These are phyloP conservation scores for Loripinus fragilis DNA, from an alignment of 2,888 invertebrate genomes.

Conservation along the genomic window DNA sequence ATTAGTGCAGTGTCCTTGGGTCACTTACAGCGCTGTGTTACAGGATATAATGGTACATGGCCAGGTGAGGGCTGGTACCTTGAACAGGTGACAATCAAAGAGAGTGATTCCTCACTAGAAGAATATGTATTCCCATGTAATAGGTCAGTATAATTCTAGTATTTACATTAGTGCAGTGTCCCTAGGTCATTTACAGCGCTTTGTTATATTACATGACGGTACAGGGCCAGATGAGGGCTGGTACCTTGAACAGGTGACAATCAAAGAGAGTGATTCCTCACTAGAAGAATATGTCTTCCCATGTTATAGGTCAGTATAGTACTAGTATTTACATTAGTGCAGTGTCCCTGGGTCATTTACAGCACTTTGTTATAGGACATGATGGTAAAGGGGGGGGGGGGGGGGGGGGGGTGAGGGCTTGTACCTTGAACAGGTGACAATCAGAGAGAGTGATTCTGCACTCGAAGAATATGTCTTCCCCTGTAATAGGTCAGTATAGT, in stretches of 20 bases:
- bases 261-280: conserved; percentile 73
- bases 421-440: conserved; percentile 74
- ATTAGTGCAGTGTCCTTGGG: conserved; percentile 81
- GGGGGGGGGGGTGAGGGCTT: conserved; percentile 77
- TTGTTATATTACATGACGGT: conserved; percentile 81
- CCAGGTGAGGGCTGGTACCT: conserved; percentile 79
- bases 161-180: conserved; percentile 81
- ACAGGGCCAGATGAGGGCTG: conserved; percentile 78
- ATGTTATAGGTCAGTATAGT: conserved; percentile 76
- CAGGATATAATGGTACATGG: conserved; percentile 81
- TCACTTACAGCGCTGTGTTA: conserved; percentile 72
- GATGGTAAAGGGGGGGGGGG: conserved; percentile 77
- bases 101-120: conserved; percentile 68
- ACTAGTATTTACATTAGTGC: conserved; percentile 80
- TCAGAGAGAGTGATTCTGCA: conserved; percentile 73
- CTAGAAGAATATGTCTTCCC: conserved; percentile 77
- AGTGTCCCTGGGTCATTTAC: conserved; percentile 79
- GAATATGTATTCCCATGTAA: conserved; percentile 80
- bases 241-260: conserved; percentile 74
- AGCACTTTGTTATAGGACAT: conserved; percentile 80
- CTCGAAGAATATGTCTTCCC: conserved; percentile 77
- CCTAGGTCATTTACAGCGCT: conserved; percentile 74
- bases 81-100: conserved; percentile 74
- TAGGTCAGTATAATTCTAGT: conserved; percentile 70
- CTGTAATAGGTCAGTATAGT: conserved; percentile 76